These are phyloP conservation scores for Vulpes lagopus DNA, from an alignment of 2,113 vertebrate genomes.

Conservation along the genomic window DNA sequence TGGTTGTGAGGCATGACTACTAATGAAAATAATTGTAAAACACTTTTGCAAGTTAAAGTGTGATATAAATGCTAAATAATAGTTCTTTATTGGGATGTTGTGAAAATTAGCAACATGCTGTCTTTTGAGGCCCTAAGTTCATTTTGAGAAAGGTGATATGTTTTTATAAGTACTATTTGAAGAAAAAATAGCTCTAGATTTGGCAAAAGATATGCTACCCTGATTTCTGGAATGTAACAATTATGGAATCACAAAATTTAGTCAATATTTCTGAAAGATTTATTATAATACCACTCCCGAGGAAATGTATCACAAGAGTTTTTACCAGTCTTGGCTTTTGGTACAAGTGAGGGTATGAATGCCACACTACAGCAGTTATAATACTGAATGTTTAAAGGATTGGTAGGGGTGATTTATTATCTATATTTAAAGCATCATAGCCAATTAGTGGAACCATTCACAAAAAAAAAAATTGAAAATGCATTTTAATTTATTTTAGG, in stretches of 20 bases:
- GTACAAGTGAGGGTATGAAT: neutral
- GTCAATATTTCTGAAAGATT: conserved; percentile 54
- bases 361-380: neutral
- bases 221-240: conserved; percentile 65
- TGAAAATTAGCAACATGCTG: conserved; percentile 79
- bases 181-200: conserved; percentile 58
- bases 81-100: conserved; percentile 78
- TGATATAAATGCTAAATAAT: conserved; percentile 81
- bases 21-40: conserved; percentile 82
- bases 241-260: conserved; percentile 48
- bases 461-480: conserved; percentile 58
- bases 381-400: conserved; percentile 30
- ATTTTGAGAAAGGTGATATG: conserved; percentile 71
- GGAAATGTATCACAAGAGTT: conserved; percentile 16
- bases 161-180: conserved; percentile 74
- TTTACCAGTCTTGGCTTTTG: conserved; percentile 24
- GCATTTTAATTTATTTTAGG: conserved; percentile 53
- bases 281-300: conserved; percentile 46
- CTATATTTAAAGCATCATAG: conserved; percentile 62
- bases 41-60: conserved; percentile 75
- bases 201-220: conserved; percentile 52
- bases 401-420: neutral
- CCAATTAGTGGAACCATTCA: conserved; percentile 17
- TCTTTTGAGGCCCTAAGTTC: conserved; percentile 69
- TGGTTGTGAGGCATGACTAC: conserved; percentile 77